Conservation (phyloP, 2,797 vertebrate species). For the Sebastes iracundus region DNA sequence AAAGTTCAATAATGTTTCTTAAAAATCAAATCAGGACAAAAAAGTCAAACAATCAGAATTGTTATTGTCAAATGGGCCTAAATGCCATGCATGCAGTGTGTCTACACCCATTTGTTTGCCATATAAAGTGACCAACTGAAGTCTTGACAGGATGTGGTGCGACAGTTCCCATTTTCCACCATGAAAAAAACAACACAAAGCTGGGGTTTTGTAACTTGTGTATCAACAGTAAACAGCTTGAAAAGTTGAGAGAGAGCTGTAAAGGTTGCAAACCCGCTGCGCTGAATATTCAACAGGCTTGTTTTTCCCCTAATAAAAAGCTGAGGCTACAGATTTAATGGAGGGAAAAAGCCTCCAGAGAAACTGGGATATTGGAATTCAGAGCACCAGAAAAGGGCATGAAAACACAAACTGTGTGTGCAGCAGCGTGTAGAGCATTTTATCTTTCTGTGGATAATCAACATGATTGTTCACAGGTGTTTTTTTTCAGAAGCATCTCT, state of each 20-base stretch:
- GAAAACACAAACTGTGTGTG: not conserved
- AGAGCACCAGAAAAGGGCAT: not conserved
- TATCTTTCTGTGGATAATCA: not conserved
- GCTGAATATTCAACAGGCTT: conserved; percentile 65
- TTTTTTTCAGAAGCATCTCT: not conserved
- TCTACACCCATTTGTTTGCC: conserved; percentile 12
- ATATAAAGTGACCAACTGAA: not conserved
- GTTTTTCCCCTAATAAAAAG: conserved; percentile 69
- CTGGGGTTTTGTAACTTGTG: not conserved
- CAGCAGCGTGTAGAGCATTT: not conserved
- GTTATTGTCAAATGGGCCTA: not conserved
- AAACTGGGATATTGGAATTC: conserved; percentile 22
- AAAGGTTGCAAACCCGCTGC: conserved; percentile 20
- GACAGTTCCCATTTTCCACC: conserved; percentile 55
- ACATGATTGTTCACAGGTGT: not conserved
- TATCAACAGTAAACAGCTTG: conserved; percentile 39
- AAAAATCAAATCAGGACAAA: no score
- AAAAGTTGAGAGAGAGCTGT: conserved; percentile 13
- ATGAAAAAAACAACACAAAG: not conserved
- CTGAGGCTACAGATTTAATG: conserved; percentile 48
- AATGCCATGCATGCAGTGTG: not conserved
- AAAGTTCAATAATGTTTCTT: not conserved
- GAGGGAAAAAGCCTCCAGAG: conserved; percentile 51
- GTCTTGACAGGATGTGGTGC: conserved; percentile 28
- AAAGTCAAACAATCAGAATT: not conserved